Conservation (phyloP, 2,113 vertebrate species). For the Haemorhous mexicanus region DNA sequence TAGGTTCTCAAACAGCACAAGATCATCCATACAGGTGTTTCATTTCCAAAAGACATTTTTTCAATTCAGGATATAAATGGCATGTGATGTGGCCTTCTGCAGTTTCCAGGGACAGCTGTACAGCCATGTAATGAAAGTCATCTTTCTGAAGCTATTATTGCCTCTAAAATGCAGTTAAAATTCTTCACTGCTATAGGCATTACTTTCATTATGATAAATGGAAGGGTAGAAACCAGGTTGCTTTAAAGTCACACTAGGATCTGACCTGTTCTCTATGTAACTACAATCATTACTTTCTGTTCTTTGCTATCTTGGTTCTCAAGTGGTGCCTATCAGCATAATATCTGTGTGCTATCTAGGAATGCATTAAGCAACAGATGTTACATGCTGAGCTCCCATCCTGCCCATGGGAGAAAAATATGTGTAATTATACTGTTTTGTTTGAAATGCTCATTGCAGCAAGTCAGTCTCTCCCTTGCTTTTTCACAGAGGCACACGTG, state of each 20-base stretch:
- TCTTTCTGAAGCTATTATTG: neutral
- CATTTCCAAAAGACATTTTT: neutral
- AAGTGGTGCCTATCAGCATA: conserved; percentile 1
- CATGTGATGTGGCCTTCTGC: neutral
- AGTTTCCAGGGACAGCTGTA: neutral
- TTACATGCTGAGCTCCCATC: neutral
- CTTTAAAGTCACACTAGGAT: neutral
- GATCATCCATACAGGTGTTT: neutral
- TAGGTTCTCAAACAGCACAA: neutral
- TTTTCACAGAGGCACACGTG: neutral
- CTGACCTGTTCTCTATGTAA: neutral
- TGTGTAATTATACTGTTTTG: neutral
- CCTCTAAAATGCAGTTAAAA: conserved; percentile 5
- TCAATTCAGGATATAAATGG: neutral
- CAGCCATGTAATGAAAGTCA: neutral
- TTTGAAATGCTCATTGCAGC: neutral
- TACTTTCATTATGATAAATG: neutral
- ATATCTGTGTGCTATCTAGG: conserved; percentile 19
- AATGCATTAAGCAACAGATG: conserved; percentile 41
- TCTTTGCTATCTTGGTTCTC: neutral
- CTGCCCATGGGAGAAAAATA: neutral
- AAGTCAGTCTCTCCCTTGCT: neutral
- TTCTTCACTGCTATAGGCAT: neutral
- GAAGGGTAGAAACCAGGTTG: neutral
- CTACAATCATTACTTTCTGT: neutral